A percentile compares a stretch with the other conserved stretches of the same genome.
These are phyloP conservation scores for Bellardia pandia DNA, from an alignment of 2,888 invertebrate species.

Conservation along the genomic window DNA sequence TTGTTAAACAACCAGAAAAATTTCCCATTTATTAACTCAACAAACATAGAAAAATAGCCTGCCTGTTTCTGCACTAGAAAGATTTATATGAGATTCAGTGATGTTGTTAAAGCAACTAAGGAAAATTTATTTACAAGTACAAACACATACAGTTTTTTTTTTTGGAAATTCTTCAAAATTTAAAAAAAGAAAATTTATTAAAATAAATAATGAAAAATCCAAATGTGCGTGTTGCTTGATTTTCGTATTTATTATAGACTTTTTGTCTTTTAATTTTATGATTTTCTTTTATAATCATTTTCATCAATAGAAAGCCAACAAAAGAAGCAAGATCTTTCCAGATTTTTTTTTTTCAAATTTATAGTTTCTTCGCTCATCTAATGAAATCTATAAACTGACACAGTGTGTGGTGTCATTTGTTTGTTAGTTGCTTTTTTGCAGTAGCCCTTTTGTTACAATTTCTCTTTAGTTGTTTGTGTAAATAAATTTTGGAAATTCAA, in stretches of 20 bases:
- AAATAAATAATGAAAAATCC: not conserved
- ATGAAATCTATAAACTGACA: slow-evolving; percentile 53
- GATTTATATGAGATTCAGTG: slow-evolving; percentile 39
- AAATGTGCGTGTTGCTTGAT: not conserved
- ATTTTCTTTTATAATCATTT: slow-evolving; percentile 35
- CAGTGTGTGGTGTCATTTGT: slow-evolving; percentile 49
- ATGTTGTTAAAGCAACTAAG: not conserved
- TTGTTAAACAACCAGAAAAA: slow-evolving; percentile 38
- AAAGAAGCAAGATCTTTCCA: slow-evolving; percentile 2
- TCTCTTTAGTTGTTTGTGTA: slow-evolving; percentile 17
- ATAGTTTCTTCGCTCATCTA: slow-evolving; percentile 28
- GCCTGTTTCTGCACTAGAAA: not conserved
- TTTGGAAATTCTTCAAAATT: slow-evolving; percentile 11
- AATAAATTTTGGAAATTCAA: slow-evolving; percentile 17
- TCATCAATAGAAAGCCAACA: not conserved
- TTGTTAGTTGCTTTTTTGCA: slow-evolving; percentile 38
- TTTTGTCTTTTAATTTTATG: slow-evolving; percentile 25
- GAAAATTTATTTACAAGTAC: not conserved
- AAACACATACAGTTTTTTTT: slow-evolving; percentile 21
- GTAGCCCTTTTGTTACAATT: slow-evolving; percentile 54
- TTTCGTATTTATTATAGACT: slow-evolving; percentile 7
- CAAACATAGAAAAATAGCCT: not conserved
- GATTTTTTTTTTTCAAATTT: slow-evolving; percentile 20
- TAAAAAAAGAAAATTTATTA: not conserved
- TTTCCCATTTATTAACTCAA: slow-evolving; percentile 46